Percentiles rank a stretch among this genome's conserved stretches.
Evolutionary conservation across 2,888 invertebrate species (phyloP).

Genomic region (Nomada flava): DNA sequence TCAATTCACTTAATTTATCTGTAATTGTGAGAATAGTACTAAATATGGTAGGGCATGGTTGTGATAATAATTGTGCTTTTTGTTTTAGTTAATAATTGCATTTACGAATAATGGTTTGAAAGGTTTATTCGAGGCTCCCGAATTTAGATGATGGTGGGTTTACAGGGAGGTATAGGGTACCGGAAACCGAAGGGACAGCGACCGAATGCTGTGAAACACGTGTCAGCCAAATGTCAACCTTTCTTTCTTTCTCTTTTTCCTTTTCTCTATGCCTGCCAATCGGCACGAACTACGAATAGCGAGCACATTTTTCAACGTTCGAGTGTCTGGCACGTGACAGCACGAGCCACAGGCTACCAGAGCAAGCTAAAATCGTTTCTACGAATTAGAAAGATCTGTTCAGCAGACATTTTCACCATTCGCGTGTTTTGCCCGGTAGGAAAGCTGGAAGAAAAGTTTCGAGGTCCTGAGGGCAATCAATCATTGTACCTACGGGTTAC

Average conservation of each 20-base stretch:
- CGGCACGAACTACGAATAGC: slow-evolving; percentile 24
- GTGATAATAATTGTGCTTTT: too few relatives aligned
- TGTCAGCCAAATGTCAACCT: slow-evolving; percentile 76
- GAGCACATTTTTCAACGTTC: slow-evolving; percentile 50
- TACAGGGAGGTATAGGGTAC: not conserved
- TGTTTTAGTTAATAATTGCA: not conserved
- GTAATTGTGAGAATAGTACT: too few relatives aligned
- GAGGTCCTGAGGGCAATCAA: slow-evolving; percentile 13
- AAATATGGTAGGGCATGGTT: too few relatives aligned
- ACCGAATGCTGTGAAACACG: slow-evolving; percentile 70
- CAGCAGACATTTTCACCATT: slow-evolving; percentile 11
- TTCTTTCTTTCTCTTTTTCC: not conserved
- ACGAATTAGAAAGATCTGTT: slow-evolving; percentile 30
- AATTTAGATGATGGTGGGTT: not conserved
- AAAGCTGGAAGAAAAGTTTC: not conserved
- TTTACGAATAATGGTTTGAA: not conserved
- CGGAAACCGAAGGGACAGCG: not conserved
- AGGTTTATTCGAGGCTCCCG: not conserved
- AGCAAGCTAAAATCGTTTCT: slow-evolving; percentile 23
- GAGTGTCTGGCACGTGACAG: slow-evolving; percentile 52
- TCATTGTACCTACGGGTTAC: slow-evolving; percentile 1
- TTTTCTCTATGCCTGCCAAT: slow-evolving; percentile 22
- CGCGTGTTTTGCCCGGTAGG: not conserved
- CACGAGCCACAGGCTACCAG: slow-evolving; percentile 27
- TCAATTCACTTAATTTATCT: too few relatives aligned